Evolutionary conservation across 2,888 invertebrate species (phyloP), one percentile per base, ranked within the genome.

Genomic region (Hydroisotoma schaefferi): DNA sequence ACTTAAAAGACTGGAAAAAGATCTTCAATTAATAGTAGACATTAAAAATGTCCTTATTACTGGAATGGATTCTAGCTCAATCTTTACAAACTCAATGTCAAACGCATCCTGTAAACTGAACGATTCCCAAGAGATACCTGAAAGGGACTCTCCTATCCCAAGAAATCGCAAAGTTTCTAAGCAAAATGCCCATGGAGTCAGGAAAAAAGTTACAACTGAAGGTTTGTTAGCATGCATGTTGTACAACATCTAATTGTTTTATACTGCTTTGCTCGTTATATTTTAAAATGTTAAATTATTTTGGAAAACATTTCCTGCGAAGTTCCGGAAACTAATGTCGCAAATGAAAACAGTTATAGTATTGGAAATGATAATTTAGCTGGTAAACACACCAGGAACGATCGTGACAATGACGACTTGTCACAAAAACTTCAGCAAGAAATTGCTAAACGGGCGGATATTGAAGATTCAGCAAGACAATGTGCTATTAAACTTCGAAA

Each of bases 401-500:
- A 15, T 40, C 4, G 40, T 5, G 40, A 40, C 20, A 15, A 33
- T 33, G 33, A 33, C 8, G 15, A 8, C 15, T 15, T 33, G 33
- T 33, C 15, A 33, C 33, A 33, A 15, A 40, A 40, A 15, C n/a
- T 46, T 3, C 23, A 59, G 8, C 22, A 29, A 8, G 64, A 68
- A 29, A 53, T 44, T 37, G 23, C 18, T n/a, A 56, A 51, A 5
- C 57, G 66, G 22, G 5, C 15, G 2, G 66, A 70, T 28, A 27
- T 61, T 1, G 66, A 70, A 28, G 61, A 66, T 6, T 60, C 66
- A 15, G 64, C 66, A 8, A 64, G 55, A 37, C 40, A 55, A 15
- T 60, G 66, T 28, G 63, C 58, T 28, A 46, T 65, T 2, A 62
- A 65, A 43, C 57, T 70, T 10, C 68, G 66, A 51, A 63, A 68